phyloP scores from a whole-genome alignment of 2,888 invertebrate genomes.

The Callyntrura guangdongensis region DNA sequence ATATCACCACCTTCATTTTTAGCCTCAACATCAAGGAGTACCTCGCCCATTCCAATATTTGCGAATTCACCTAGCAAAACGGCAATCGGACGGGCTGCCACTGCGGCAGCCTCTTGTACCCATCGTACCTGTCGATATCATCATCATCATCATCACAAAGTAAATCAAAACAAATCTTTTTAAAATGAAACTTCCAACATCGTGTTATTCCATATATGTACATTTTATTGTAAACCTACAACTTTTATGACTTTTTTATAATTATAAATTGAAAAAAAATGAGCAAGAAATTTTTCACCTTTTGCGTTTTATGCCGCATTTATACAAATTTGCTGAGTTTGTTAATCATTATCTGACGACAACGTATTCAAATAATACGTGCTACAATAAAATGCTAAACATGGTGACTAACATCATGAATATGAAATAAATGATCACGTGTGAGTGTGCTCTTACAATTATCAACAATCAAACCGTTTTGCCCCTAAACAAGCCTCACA shows the following conservation, averaged over 20 bases:
- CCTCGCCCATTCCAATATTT: conserved; percentile 61
- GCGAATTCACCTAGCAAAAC: conserved; percentile 77
- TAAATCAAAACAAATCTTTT: conserved; percentile 44
- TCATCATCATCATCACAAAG: conserved; percentile 72
- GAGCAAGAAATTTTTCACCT: background rate
- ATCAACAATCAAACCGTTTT: conserved; percentile 57
- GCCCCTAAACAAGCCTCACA: conserved; percentile 3
- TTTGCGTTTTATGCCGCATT: background rate
- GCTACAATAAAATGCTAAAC: background rate
- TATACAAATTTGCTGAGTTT: conserved; percentile 6
- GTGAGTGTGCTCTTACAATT: conserved; percentile 10
- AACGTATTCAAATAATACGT: conserved; percentile 26
- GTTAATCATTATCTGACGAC: background rate
- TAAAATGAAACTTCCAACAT: conserved; percentile 9
- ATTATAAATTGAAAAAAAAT: background rate
- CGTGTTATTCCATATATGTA: background rate
- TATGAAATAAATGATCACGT: background rate
- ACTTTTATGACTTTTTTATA: background rate
- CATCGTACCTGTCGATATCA: conserved; percentile 64
- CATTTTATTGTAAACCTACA: background rate
- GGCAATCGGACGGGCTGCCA: conserved; percentile 78
- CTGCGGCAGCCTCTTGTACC: conserved; percentile 68
- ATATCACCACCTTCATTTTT: conserved; percentile 58
- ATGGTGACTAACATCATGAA: background rate
- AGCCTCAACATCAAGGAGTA: conserved; percentile 46